Percentiles rank a stretch among this genome's conserved stretches.
These are phyloP conservation scores for Strongylocentrotus purpuratus DNA, from an alignment of 35 echinoderm and acorn worm genomes.

Conservation along the genomic window DNA sequence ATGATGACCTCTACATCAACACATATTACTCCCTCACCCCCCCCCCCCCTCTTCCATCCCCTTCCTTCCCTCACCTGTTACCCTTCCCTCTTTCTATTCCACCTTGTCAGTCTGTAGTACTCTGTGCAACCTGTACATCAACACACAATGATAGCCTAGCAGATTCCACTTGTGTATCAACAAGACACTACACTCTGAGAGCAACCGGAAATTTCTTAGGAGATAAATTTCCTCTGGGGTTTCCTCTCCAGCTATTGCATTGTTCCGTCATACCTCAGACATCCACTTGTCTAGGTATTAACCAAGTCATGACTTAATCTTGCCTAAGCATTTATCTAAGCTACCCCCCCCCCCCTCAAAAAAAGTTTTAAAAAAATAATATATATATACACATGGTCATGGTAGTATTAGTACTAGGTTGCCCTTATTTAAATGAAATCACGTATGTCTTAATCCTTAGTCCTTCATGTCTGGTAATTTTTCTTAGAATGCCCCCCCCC, in stretches of 20 bases:
- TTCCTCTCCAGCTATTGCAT: background rate
- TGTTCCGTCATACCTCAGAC: background rate
- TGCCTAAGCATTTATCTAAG: background rate
- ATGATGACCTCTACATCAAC: too few relatives aligned
- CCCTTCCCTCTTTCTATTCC: background rate
- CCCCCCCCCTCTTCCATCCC: background rate
- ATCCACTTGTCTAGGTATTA: background rate
- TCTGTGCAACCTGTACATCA: background rate
- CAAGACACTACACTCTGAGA: background rate
- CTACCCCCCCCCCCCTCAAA: background rate
- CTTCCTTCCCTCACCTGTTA: too few relatives aligned
- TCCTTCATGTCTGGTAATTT: too few relatives aligned
- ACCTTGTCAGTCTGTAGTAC: background rate
- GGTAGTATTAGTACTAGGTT: too few relatives aligned
- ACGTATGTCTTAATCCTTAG: too few relatives aligned
- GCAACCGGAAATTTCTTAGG: background rate
- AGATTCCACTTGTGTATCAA: slow-evolving; percentile 7
- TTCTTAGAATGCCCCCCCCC: too few relatives aligned
- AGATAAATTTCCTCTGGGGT: background rate
- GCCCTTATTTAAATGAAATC: too few relatives aligned
- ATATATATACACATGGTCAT: too few relatives aligned
- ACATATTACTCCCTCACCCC: background rate
- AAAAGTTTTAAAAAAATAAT: too few relatives aligned
- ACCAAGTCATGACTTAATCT: background rate
- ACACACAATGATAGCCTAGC: background rate